Evolutionary conservation across 2,113 vertebrate species (phyloP).

Genomic region (Brienomyrus longianalis): DNA sequence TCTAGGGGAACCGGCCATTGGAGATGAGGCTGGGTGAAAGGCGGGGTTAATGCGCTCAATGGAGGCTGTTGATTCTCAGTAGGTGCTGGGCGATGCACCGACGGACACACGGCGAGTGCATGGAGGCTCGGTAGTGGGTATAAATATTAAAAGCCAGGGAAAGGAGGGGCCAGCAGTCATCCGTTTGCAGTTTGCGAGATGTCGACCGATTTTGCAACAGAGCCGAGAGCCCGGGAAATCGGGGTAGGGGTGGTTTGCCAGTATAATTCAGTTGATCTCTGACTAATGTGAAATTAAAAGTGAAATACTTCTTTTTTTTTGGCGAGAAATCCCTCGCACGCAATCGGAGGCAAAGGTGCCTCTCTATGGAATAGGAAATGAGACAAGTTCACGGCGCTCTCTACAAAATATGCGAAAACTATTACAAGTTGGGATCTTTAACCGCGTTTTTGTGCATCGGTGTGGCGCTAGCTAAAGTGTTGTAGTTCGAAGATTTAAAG

Average conservation of each 20-base stretch:
- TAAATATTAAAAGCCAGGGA: constrained; percentile 31
- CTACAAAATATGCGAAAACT: constrained; percentile 9
- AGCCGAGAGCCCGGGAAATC: constrained; percentile 18
- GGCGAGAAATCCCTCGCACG: background rate
- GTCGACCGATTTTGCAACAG: background rate
- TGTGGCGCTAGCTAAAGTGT: constrained; percentile 9
- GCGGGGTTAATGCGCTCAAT: constrained; percentile 41
- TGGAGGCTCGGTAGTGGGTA: background rate
- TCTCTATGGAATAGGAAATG: background rate
- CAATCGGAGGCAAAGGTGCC: background rate
- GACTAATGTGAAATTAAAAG: constrained; percentile 8
- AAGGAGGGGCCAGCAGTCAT: constrained; percentile 28
- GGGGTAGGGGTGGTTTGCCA: constrained; percentile 30
- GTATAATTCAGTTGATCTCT: constrained; percentile 31
- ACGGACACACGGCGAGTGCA: constrained; percentile 11
- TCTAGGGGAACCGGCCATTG: constrained; percentile 34
- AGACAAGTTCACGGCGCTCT: background rate
- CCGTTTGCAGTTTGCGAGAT: constrained; percentile 29
- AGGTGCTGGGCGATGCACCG: constrained; percentile 30
- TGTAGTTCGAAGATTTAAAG: background rate
- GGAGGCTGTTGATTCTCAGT: constrained; percentile 35
- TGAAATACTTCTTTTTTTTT: background rate
- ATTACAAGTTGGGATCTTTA: background rate
- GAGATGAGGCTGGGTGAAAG: constrained; percentile 24
- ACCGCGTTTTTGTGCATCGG: constrained; percentile 3